Evolutionary conservation across 2,888 invertebrate genomes (phyloP), one percentile per base, ranked within the genome.

Genomic region (Pollenia amentaria): DNA sequence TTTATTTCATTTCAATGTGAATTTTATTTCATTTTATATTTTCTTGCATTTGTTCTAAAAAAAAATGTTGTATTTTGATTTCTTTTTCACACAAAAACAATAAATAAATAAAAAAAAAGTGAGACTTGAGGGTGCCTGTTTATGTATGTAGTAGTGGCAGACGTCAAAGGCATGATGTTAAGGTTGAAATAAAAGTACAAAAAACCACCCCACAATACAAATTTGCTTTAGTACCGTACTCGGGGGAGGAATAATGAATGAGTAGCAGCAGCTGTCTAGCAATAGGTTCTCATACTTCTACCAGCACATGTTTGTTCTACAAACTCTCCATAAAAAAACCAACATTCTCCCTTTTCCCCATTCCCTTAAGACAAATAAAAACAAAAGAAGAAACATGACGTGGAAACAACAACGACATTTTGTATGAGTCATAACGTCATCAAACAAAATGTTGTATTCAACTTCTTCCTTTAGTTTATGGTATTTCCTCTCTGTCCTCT

Each of bases 391-490:
- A 73, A 64, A 81, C 42, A 69, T 42, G 70, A 42, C 51, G 29
- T 57, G 29, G 14, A 46, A 21, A n/a, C 40, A 51, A 57, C 44
- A 64, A 69, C 46, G 64, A 60, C 65, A 40, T 46, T 29, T 69
- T 78, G 69, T 73, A 78, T 86, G 78, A 86, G 62, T 86, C 85
- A 86, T 78, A 86, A 75, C 75, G 78, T 86, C 82, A 86, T 78
- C 64, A 82, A 69, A 86, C 64, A 81, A 73, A 65, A 42, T 83
- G 21, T 69, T 53, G n/a, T 55, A 38, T 70, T 70, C 12, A 70
- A 64, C 16, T 55, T 0, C 62, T 83, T 83, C 38, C 9, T 62
- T 18, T 18, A 42, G 42, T 75, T 83, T 75, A 51, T 75, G 51
- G 42, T 42, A 29, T 80, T 55, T 40, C 11, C 44, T 69, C 53